These are phyloP conservation scores for Cairina moschata DNA, from an alignment of 2,113 vertebrate genomes.

Conservation along the genomic window DNA sequence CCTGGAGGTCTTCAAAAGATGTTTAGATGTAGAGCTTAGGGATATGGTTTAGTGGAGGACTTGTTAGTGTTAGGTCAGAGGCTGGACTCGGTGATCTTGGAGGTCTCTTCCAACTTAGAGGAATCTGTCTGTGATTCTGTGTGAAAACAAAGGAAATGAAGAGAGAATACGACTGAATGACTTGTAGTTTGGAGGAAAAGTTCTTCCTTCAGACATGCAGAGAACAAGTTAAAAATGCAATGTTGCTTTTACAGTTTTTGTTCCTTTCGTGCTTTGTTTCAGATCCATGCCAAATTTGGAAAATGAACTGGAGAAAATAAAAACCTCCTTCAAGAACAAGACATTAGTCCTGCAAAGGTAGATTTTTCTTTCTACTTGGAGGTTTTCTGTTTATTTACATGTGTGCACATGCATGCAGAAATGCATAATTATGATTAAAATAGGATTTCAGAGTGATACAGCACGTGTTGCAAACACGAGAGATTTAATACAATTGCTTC, in stretches of 20 bases:
- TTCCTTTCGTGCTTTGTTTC: background rate
- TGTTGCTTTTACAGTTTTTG: background rate
- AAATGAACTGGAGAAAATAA: constrained; percentile 27
- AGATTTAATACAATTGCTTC: background rate
- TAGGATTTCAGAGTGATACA: background rate
- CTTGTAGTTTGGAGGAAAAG: background rate
- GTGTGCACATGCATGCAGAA: background rate
- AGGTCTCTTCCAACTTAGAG: too few relatives aligned
- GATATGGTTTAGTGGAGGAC: too few relatives aligned
- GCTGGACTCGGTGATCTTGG: too few relatives aligned
- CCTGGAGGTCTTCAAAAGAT: too few relatives aligned
- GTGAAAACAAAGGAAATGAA: background rate
- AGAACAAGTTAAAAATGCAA: background rate
- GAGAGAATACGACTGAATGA: background rate
- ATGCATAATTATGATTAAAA: background rate
- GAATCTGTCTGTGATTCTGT: too few relatives aligned
- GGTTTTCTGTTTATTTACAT: background rate
- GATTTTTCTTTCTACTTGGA: background rate
- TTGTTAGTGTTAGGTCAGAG: too few relatives aligned
- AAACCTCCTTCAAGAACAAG: constrained; percentile 50
- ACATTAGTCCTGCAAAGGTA: constrained; percentile 66
- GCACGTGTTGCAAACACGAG: background rate
- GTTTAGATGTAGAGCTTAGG: too few relatives aligned
- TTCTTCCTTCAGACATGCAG: background rate
- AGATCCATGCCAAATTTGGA: constrained; percentile 36